Percentiles rank a stretch among this genome's conserved stretches.
phyloP scores from a whole-genome alignment of 2,797 vertebrate genomes.

The Crocidura indochinensis region DNA sequence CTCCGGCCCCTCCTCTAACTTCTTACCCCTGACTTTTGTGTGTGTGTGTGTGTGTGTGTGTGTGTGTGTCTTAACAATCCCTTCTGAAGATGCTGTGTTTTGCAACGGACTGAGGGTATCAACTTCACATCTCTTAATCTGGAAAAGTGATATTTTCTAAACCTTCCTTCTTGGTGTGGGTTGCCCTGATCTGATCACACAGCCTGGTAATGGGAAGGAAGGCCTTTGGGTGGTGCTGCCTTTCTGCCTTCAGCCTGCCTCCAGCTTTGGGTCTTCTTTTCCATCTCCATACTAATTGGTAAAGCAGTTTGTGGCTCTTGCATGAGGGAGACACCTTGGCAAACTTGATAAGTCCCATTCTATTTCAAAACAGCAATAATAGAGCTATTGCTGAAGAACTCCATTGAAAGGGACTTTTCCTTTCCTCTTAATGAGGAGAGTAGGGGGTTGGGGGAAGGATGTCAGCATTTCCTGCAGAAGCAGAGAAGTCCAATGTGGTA shows the following conservation, averaged over 20 bases:
- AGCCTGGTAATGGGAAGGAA: rapidly evolving
- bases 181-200: neutral
- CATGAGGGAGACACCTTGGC: neutral
- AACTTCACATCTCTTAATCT: neutral
- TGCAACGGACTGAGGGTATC: neutral
- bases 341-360: neutral
- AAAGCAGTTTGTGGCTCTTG: neutral
- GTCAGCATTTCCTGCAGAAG: neutral
- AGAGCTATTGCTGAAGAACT: neutral
- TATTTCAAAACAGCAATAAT: neutral
- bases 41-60: too few species aligned
- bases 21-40: neutral
- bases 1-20: too few species aligned
- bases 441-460: neutral
- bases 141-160: slow-evolving; percentile 24
- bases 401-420: neutral
- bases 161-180: too few species aligned
- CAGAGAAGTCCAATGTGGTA: neutral
- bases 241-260: neutral
- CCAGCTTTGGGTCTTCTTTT: neutral
- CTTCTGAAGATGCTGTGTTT: slow-evolving; percentile 2
- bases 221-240: neutral
- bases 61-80: slow-evolving; percentile 41
- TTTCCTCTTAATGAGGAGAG: neutral
- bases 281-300: neutral